Base-by-base conservation (phyloP, 2,113 vertebrate genomes). In the Salminus brasiliensis region DNA sequence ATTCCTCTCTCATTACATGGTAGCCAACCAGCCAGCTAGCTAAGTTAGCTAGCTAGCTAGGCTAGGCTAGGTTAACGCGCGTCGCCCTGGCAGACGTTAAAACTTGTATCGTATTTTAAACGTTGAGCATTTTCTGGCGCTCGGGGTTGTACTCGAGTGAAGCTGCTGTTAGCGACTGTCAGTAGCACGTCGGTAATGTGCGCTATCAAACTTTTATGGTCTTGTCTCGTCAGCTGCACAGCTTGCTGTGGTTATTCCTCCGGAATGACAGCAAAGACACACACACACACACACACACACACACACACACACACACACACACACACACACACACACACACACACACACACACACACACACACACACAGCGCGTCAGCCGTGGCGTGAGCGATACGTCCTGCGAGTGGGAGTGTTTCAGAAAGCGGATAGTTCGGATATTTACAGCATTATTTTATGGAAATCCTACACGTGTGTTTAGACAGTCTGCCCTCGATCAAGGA, bases 221-320 rank as follows among this genome's bases (percentile, higher is more conserved):
- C 67, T 67, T 65, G 47, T 47, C 45, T 49, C 41, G 52, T 60
- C 36, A 34, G 53, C 12, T 57, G 18, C 59, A 39, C 66, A 5
- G 16, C 60, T 72, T 23, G 53, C 77, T 76, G 16, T 72, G 77
- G 75, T 76, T 76, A 62, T 66, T 67, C 4, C 59, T 67, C 78
- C 72, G 72, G 78, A 63, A 9, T 71, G 82, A 83, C 78, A 80
- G 77, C 41, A 67, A 41, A 55, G 11, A 11, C 72, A 43, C 55
- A 62, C 45, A 47, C 7, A 76, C 59, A 16, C 21, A 32, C 36
- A 39, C 36, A 39, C 36, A 39, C 36, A 39, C 36, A 39, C 36
- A 39, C 36, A 39, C 36, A 39, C 36, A 39, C 36, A 39, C 36
- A 39, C 36, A 39, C 36, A 39, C 36, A 39, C 36, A 39, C 36